These are phyloP conservation scores for Falco berigora DNA, from an alignment of 2,797 vertebrate species.

Conservation along the genomic window DNA sequence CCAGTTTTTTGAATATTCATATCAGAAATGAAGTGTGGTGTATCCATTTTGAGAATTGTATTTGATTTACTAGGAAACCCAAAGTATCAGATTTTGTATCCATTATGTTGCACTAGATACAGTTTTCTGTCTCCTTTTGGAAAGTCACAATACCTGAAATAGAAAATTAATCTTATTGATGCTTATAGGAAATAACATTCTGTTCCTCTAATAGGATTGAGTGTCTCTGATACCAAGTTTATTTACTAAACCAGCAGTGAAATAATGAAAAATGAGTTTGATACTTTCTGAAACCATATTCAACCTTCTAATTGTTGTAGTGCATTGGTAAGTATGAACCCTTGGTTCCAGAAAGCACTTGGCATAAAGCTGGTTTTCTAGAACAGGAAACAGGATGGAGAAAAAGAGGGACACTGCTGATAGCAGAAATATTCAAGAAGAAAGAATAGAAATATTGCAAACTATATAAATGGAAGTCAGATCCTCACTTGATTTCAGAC, in stretches of 20 bases:
- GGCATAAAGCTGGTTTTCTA: background rate
- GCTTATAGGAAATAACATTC: background rate
- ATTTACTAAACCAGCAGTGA: background rate
- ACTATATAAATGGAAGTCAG: accelerated
- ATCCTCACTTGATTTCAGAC: background rate
- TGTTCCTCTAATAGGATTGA: background rate
- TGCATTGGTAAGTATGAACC: background rate
- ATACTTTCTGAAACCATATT: background rate
- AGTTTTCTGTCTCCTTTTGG: background rate
- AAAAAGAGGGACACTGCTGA: background rate
- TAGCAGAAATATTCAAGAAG: background rate
- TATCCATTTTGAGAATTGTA: background rate
- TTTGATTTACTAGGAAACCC: background rate
- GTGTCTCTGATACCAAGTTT: background rate
- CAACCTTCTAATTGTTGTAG: background rate
- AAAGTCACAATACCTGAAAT: background rate
- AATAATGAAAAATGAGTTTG: background rate
- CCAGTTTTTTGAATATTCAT: background rate
- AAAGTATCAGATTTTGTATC: background rate
- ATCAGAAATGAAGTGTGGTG: background rate
- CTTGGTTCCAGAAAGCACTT: background rate
- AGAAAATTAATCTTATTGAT: background rate
- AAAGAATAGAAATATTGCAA: background rate
- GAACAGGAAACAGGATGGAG: background rate
- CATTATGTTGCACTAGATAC: accelerated